Evolutionary conservation across 2,113 vertebrate genomes (phyloP).

Genomic region (Ploceus nigricollis): DNA sequence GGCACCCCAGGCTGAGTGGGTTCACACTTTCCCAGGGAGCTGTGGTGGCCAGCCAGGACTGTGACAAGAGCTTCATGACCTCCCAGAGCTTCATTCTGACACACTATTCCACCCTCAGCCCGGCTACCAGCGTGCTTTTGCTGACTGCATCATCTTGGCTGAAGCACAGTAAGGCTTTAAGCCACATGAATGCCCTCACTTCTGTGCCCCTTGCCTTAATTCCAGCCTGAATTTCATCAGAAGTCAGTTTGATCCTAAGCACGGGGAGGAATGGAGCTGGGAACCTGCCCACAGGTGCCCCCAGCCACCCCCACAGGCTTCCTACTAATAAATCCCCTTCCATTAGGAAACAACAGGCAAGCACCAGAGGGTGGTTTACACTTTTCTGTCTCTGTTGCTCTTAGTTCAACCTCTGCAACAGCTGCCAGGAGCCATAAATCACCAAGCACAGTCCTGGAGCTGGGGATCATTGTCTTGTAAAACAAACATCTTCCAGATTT

Average conservation of each 20-base stretch:
- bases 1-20: rapidly evolving
- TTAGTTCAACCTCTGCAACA: constrained; percentile 27
- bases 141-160: neutral
- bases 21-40: neutral
- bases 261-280: neutral
- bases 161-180: neutral
- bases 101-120: neutral
- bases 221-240: neutral
- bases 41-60: neutral
- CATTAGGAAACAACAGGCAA: neutral
- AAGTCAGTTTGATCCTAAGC: neutral
- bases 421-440: constrained; percentile 55
- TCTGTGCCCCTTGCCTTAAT: neutral
- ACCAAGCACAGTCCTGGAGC: constrained; percentile 13
- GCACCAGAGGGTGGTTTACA: neutral
- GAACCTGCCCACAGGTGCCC: neutral
- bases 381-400: neutral
- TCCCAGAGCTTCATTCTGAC: neutral
- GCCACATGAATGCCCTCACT: neutral
- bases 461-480: constrained; percentile 40
- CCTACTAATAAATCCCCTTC: neutral
- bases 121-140: neutral
- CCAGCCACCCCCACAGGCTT: neutral
- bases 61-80: neutral
- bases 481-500: constrained; percentile 59